Percentiles rank a stretch among this genome's conserved stretches.
Conservation (phyloP, 2,113 vertebrate species). For the Phylloscopus trochiloides region DNA sequence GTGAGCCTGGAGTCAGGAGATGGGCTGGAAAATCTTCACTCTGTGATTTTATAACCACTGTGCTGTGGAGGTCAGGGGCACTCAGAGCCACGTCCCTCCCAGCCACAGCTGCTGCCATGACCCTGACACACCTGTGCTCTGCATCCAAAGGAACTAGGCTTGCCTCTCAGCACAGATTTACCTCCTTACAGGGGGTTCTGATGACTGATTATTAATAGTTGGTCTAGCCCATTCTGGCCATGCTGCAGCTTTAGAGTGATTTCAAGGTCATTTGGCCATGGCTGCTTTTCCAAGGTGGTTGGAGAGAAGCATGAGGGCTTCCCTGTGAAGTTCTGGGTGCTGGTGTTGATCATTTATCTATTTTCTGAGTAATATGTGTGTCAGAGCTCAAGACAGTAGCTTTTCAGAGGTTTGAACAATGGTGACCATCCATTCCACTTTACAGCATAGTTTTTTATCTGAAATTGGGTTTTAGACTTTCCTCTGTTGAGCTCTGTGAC, state of each 20-base stretch:
- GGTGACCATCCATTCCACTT: slow-evolving; percentile 36
- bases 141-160: rapidly evolving
- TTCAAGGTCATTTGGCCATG: neutral
- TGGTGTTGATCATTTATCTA: neutral
- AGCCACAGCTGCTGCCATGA: neutral
- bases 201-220: neutral
- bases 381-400: slow-evolving; percentile 35
- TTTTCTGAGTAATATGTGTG: slow-evolving; percentile 25
- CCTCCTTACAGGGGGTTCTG: neutral
- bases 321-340: neutral
- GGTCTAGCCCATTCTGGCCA: neutral
- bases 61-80: neutral
- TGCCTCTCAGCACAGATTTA: neutral
- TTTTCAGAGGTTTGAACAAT: slow-evolving; percentile 48
- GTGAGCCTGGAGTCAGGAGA: neutral
- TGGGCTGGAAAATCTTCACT: neutral
- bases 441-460: slow-evolving; percentile 32
- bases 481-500: slow-evolving; percentile 7
- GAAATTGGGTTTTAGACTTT: slow-evolving; percentile 60
- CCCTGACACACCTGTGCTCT: neutral
- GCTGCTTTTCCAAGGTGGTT: neutral
- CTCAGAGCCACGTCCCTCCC: neutral
- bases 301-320: neutral
- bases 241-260: neutral
- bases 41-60: neutral